phyloP scores from a whole-genome alignment of 2,888 invertebrate genomes.

The Cephus sareptanus region DNA sequence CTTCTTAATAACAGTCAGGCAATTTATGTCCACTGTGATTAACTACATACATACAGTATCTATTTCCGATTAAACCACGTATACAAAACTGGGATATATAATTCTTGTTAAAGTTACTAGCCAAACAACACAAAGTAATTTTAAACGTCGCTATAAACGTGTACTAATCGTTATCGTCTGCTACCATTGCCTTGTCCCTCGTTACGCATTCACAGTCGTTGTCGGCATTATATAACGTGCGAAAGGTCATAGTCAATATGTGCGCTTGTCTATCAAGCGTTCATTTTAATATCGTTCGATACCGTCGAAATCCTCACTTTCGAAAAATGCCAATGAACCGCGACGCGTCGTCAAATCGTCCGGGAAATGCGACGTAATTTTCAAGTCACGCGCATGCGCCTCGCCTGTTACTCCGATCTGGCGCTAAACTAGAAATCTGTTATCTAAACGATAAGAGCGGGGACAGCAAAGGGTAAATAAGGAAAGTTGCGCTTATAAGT shows the following conservation, averaged over 20 bases:
- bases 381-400: neutral
- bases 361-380: neutral
- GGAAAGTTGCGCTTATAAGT: neutral
- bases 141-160: neutral
- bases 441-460: neutral
- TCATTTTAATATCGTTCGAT: neutral
- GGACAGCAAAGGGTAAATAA: neutral
- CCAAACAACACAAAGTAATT: neutral
- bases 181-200: neutral
- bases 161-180: neutral
- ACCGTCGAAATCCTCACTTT: neutral
- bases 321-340: neutral
- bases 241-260: neutral
- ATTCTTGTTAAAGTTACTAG: neutral
- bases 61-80: neutral
- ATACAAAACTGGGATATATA: neutral
- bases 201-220: neutral
- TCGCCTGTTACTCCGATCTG: neutral
- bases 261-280: neutral
- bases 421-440: neutral
- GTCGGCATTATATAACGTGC: neutral
- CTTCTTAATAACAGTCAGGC: too few relatives aligned
- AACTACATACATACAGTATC: neutral
- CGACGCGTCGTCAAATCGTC: neutral
- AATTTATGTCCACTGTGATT: neutral